phyloP scores from a whole-genome alignment of 2,113 vertebrate genomes.

The Limnothrissa miodon region DNA sequence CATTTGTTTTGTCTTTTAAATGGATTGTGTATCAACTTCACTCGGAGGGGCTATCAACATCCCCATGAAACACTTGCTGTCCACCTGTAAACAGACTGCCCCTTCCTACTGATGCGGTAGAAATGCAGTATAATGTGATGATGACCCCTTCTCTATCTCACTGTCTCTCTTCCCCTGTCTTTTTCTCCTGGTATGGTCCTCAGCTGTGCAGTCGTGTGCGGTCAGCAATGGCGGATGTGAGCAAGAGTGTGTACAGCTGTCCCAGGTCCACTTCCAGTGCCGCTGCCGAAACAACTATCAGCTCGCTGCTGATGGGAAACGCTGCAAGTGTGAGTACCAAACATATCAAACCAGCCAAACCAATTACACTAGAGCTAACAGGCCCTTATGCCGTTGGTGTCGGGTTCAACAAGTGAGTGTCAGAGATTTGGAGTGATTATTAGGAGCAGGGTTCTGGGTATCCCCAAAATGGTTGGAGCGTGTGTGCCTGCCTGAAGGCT shows the following conservation, averaged over 20 bases:
- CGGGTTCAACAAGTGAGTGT: not conserved
- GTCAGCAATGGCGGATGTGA: slow-evolving; percentile 88
- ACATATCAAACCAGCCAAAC: not conserved
- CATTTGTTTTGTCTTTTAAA: not conserved
- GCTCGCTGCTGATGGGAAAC: slow-evolving; percentile 79
- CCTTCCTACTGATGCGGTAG: not conserved
- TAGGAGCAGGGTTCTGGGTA: too few relatives aligned
- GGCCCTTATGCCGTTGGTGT: too few relatives aligned
- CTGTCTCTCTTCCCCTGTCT: not conserved
- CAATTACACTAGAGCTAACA: not conserved
- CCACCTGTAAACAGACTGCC: not conserved
- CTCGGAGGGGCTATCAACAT: not conserved
- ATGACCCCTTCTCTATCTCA: not conserved
- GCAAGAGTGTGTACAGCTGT: slow-evolving; percentile 85
- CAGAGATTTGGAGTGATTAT: too few relatives aligned
- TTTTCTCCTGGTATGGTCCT: not conserved
- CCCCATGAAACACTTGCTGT: not conserved
- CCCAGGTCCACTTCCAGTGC: slow-evolving; percentile 75
- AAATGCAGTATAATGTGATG: not conserved
- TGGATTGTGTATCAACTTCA: not conserved
- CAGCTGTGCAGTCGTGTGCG: slow-evolving; percentile 72
- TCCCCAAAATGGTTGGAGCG: not conserved
- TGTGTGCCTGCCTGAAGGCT: not conserved
- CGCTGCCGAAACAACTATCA: slow-evolving; percentile 76
- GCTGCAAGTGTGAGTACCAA: slow-evolving; percentile 72